phyloP scores from a whole-genome alignment of 1,140 invertebrate species.

The Battus philenor region DNA sequence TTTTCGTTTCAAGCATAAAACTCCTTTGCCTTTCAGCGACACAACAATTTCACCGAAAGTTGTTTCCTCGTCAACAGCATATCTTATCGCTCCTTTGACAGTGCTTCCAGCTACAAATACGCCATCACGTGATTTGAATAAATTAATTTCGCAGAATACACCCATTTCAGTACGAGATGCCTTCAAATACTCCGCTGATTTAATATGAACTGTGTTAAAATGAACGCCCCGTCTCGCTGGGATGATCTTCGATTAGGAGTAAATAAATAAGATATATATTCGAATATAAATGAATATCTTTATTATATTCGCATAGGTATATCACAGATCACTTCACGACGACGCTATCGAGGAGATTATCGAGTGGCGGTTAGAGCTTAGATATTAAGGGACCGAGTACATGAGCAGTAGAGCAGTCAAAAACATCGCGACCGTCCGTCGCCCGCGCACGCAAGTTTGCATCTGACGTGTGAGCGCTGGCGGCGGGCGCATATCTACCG shows the following conservation, averaged over 20 bases:
- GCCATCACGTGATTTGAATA: slow-evolving; percentile 24
- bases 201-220: neutral
- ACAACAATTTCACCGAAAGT: slow-evolving; percentile 26
- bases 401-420: slow-evolving; percentile 9
- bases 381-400: slow-evolving; percentile 12
- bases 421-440: slow-evolving; percentile 5
- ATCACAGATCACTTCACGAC: slow-evolving; percentile 11
- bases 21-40: slow-evolving; percentile 32
- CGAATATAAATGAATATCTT: neutral
- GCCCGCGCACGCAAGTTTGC: neutral
- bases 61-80: slow-evolving; percentile 24
- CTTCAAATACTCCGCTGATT: too few species aligned
- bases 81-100: slow-evolving; percentile 32
- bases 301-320: neutral
- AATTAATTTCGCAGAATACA: slow-evolving; percentile 31
- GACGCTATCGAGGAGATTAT: too few species aligned
- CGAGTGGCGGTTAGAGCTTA: too few species aligned
- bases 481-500: neutral
- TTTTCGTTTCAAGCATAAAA: slow-evolving; percentile 18
- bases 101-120: slow-evolving; percentile 25
- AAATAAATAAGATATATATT: neutral
- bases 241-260: neutral
- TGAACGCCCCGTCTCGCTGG: neutral
- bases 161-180: slow-evolving; percentile 23
- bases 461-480: neutral